Conservation (phyloP, 2,113 vertebrate species). For the Motacilla alba region DNA sequence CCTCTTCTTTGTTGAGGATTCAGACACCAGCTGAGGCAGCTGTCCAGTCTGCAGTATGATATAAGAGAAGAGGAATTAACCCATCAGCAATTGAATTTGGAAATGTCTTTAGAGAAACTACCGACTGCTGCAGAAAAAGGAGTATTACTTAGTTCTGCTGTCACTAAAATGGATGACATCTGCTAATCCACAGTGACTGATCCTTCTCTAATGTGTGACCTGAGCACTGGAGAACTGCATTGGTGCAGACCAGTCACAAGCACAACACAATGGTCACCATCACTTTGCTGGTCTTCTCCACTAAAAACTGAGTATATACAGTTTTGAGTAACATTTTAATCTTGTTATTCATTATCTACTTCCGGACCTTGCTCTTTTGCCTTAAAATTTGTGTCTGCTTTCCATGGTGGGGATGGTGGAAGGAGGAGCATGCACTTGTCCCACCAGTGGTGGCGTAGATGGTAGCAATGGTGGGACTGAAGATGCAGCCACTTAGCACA, state of each 20-base stretch:
- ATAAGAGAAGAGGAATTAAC: constrained; percentile 58
- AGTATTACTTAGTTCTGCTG: constrained; percentile 49
- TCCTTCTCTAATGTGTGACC: constrained; percentile 30
- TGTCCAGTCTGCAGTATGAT: constrained; percentile 42
- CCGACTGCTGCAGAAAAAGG: constrained; percentile 5
- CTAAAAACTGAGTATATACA: background rate
- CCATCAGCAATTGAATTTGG: constrained; percentile 58
- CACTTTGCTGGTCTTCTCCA: background rate
- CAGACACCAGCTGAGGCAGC: constrained; percentile 61
- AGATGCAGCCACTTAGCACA: background rate
- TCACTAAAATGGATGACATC: constrained; percentile 45
- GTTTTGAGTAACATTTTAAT: background rate
- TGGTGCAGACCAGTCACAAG: background rate
- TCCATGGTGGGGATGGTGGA: background rate
- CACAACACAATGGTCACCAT: background rate
- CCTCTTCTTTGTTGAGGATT: constrained; percentile 44
- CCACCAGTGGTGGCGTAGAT: background rate
- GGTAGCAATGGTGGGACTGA: background rate
- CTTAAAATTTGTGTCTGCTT: background rate
- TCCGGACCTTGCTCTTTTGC: background rate
- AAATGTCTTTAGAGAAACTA: constrained; percentile 62
- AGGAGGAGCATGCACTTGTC: background rate
- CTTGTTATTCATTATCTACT: background rate
- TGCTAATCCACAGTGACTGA: constrained; percentile 27
- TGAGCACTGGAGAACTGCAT: background rate